Conservation (phyloP, 2,888 invertebrate genomes). For the Diabrotica balteata region DNA sequence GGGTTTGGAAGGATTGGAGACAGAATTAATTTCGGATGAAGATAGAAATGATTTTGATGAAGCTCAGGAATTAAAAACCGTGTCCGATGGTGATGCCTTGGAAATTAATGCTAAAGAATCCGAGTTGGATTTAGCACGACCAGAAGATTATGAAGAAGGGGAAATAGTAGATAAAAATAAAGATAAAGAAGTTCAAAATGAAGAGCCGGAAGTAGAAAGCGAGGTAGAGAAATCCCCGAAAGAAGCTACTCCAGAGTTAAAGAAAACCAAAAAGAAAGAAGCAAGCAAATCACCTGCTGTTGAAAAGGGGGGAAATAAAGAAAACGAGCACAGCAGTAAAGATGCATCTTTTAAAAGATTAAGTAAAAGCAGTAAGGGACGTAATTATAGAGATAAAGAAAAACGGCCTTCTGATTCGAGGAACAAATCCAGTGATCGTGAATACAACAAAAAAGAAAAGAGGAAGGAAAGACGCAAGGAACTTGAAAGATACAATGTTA, state of each 20-base stretch:
- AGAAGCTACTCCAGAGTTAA: constrained; percentile 42
- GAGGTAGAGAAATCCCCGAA: constrained; percentile 47
- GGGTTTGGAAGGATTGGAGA: constrained; percentile 67
- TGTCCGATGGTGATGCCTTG: constrained; percentile 59
- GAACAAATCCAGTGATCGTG: constrained; percentile 41
- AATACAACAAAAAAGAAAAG: constrained; percentile 54
- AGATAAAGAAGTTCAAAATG: constrained; percentile 40
- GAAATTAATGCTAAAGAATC: constrained; percentile 61
- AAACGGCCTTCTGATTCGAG: constrained; percentile 57
- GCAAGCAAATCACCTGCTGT: constrained; percentile 60
- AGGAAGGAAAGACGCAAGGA: constrained; percentile 76
- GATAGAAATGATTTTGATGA: constrained; percentile 73
- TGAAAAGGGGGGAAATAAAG: constrained; percentile 65
- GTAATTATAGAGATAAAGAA: constrained; percentile 73
- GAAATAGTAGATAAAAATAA: constrained; percentile 64
- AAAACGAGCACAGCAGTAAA: constrained; percentile 60
- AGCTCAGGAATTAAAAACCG: constrained; percentile 58
- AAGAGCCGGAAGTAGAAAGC: constrained; percentile 27
- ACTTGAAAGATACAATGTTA: constrained; percentile 82
- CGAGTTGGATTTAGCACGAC: constrained; percentile 58
- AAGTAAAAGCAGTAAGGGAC: constrained; percentile 77
- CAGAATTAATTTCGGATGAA: constrained; percentile 78
- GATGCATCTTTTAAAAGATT: constrained; percentile 79
- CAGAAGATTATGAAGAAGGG: constrained; percentile 65
- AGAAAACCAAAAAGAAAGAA: constrained; percentile 61